phyloP scores from a whole-genome alignment of 1,140 invertebrate genomes.

The Leptoteleia sp. region DNA sequence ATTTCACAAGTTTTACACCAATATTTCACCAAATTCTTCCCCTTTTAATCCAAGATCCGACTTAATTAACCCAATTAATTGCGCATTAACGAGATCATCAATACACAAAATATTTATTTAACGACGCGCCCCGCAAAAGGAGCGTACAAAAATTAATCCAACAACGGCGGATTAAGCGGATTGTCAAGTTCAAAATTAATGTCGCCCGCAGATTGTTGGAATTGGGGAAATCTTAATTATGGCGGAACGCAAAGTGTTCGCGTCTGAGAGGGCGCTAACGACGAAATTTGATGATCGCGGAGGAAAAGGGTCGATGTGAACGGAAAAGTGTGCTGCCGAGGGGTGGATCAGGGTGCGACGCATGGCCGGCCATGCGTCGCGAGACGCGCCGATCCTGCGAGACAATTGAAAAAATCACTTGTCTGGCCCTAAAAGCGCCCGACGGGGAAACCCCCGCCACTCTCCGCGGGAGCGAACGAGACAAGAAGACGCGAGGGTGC shows the following conservation, averaged over 20 bases:
- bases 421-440: slow-evolving; percentile 74
- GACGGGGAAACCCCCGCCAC: slow-evolving; percentile 35
- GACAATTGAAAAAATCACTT: slow-evolving; percentile 81
- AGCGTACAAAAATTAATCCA: background rate
- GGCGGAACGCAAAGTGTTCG: slow-evolving; percentile 39
- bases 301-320: slow-evolving; percentile 65
- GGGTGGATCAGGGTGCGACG: slow-evolving; percentile 73
- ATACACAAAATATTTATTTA: no score
- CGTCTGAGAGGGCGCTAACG: slow-evolving; percentile 61
- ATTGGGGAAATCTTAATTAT: slow-evolving; percentile 57
- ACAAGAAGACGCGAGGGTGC: slow-evolving; percentile 68
- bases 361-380: slow-evolving; percentile 78
- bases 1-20: no score
- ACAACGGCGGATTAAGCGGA: background rate
- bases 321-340: slow-evolving; percentile 62
- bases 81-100: no score
- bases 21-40: no score
- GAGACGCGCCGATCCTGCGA: slow-evolving; percentile 68
- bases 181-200: slow-evolving; percentile 23
- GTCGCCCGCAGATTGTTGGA: slow-evolving; percentile 22
- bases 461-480: slow-evolving; percentile 54
- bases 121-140: no score
- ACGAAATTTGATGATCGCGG: slow-evolving; percentile 66
- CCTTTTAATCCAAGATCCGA: no score
- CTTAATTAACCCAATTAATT: no score